Conservation (phyloP, 2,113 vertebrate genomes). For the Erinaceus europaeus region DNA sequence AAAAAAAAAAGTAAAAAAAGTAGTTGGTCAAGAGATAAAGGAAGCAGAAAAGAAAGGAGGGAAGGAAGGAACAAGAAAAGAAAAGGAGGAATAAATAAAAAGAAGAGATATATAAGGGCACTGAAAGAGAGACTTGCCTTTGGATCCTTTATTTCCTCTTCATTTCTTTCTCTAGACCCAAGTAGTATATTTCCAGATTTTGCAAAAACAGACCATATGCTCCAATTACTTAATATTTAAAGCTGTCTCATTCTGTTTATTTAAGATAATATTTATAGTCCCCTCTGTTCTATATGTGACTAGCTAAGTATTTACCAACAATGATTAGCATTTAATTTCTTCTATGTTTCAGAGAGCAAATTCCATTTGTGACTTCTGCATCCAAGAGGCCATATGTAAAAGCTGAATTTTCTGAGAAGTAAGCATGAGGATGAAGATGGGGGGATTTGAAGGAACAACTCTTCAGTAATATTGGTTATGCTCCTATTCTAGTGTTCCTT, state of each 20-base stretch:
- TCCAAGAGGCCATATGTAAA: not conserved
- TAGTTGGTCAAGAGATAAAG: not conserved
- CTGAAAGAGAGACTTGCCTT: not conserved
- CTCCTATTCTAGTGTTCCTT: not conserved
- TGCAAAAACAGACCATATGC: constrained; percentile 47
- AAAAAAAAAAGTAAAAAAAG: not conserved
- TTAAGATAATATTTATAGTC: constrained; percentile 61
- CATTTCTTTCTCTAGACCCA: not conserved
- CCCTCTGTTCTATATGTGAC: constrained; percentile 31
- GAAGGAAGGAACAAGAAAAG: not conserved
- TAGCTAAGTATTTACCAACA: constrained; percentile 27
- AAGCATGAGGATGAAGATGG: fast-evolving
- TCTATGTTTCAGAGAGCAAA: not conserved
- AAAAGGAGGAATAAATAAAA: not conserved
- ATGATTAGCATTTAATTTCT: constrained; percentile 43
- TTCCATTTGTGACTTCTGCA: constrained; percentile 29
- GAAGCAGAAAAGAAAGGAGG: not conserved
- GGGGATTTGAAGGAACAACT: no score
- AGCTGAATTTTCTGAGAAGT: not conserved
- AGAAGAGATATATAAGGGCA: not conserved
- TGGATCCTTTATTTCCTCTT: not conserved
- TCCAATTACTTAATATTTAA: constrained; percentile 62
- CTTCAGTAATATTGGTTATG: not conserved
- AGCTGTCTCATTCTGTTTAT: constrained; percentile 50
- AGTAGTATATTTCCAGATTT: constrained; percentile 32